Evolutionary conservation across 2,797 vertebrate genomes (phyloP), one percentile per base, ranked within the genome.

Genomic region (Scyliorhinus canicula): DNA sequence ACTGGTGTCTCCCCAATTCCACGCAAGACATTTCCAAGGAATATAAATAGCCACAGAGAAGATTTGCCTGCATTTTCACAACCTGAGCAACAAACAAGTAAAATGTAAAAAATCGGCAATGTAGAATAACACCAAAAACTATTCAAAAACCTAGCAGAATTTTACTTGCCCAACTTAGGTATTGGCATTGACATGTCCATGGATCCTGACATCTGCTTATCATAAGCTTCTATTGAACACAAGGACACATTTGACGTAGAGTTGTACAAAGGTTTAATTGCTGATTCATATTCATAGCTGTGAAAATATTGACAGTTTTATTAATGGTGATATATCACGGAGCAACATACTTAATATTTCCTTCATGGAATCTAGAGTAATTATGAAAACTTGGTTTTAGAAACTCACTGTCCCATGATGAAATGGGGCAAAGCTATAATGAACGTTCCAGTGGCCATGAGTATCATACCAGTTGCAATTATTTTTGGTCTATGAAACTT

Each of bases 1-100:
- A 98, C 96, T 7, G 98, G 98, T n/a, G 98, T 97, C 95, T 98
- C 98, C 74, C 98, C 98, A 24, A 98, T 97, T 26, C 98, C 98
- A 77, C 98, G 97, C 57, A 98, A 96, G 96, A 98, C 97, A 96
- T 98, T 98, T 88, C 98, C 98, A 79, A 98, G 67, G 63, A 98
- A 97, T 24, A 98, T 97, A 7, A 97, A 97, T 67, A 98, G 96
- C 98, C 98, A 98, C 97, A 98, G 95, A 35, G 96, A 96, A 0
- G 98, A 98, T 44, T 97, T 97, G 0, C 96, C 95, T 7, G 96
- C 96, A 88, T 97, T 97, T 95, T 97, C 97, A 96, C 98, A 98
- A 55, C 95, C 98, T 98, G 95, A 69, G 44, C 60, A 67, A 93
- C 3, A 24, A 44, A 40, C 35, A 26, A 24, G 47, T 67, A 26